Conservation (phyloP, 2,888 invertebrate species). For the Saturnia pavonia region DNA sequence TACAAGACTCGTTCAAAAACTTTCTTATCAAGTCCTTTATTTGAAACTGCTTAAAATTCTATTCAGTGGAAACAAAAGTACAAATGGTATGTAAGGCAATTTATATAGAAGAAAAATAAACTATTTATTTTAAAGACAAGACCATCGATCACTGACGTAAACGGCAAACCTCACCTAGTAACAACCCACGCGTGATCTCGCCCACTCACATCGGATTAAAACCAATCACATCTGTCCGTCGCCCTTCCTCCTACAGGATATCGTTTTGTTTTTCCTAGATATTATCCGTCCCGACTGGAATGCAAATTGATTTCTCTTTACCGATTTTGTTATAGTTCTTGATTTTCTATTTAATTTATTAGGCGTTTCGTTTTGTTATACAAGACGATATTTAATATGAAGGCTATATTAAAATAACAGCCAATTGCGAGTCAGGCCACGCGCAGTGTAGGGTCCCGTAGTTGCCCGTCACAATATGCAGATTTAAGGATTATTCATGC, state of each 20-base stretch:
- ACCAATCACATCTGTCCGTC: slow-evolving; percentile 23
- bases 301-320: neutral
- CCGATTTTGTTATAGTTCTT: neutral
- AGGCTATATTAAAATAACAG: too few species aligned
- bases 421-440: too few species aligned
- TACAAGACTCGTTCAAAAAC: too few species aligned
- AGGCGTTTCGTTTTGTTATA: too few species aligned
- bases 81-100: neutral
- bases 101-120: neutral
- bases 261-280: neutral
- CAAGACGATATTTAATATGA: too few species aligned
- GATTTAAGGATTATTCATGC: too few species aligned
- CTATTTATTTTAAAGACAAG: neutral
- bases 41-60: neutral
- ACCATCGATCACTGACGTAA: neutral
- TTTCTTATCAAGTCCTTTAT: too few species aligned
- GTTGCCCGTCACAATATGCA: too few species aligned
- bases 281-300: neutral
- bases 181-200: slow-evolving; percentile 21
- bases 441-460: too few species aligned
- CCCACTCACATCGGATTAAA: slow-evolving; percentile 23
- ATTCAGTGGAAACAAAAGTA: neutral
- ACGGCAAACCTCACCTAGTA: neutral
- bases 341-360: neutral
- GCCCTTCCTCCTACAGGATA: slow-evolving; percentile 17